Base-by-base conservation (phyloP, 1,140 invertebrate genomes). In the Mamestra configurata region DNA sequence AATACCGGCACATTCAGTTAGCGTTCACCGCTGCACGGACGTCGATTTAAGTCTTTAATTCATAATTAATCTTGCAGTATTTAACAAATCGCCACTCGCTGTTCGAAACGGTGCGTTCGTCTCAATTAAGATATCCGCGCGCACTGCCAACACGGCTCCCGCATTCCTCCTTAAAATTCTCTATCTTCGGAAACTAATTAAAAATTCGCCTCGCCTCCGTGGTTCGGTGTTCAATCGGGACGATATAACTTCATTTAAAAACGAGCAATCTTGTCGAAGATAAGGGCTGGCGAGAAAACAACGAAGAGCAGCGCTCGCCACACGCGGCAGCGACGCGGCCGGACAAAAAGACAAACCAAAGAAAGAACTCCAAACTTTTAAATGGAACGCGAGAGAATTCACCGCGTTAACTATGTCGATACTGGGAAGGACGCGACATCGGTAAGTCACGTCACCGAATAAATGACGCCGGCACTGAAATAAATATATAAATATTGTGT, bases 171-270 rank as follows among this genome's bases (percentile, higher is more conserved):
- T 91, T 90, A 90, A 92, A 94, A 90, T 94, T 90, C 91, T 88
- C 89, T 92, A 95, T 93, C 92, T 93, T 94, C 91, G 92, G 92
- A 92, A 94, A 95, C 92, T 95, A 95, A 94, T 95, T 95, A 95
- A 93, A 95, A 95, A 95, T 95, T 94, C 92, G 92, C 91, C 88
- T 92, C 93, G 92, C 91, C 92, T 91, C 85, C 89, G 84, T 89
- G 80, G 88, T 83, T 86, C 85, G 89, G 86, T 92, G 90, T 93
- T 92, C 90, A 93, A 94, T 92, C 92, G 92, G 84, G 90, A 88
- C 91, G 90, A 93, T 95, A 95, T 95, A 95, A 95, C 93, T 95
- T 95, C 92, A 95, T 95, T 93, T 93, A 94, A 93, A 93, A 93
- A 93, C 90, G 92, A 92, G 90, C 90, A 93, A 94, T 94, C 93